Evolutionary conservation across 2,797 vertebrate genomes (phyloP), one percentile per base, ranked within the genome.

Genomic region (Cossypha polioptera): DNA sequence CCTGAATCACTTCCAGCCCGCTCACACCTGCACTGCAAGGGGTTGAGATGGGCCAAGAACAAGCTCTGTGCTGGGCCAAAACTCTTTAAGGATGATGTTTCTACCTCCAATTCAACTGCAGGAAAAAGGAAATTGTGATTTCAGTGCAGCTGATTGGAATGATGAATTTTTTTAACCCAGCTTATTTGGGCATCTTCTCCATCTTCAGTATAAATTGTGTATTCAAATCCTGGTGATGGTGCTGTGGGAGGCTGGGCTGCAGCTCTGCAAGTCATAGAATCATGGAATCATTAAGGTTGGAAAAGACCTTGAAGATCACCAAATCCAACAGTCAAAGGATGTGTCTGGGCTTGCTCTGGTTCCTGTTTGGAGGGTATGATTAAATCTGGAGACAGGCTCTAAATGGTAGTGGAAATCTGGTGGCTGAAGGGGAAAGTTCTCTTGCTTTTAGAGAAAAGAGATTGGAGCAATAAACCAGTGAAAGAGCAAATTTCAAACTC

Each of bases 131-230:
- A 85, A 47, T 11, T 9, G 43, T 45, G 40, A n/a, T 40, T 90
- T 33, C 11, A 16, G 24, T 40, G 35, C 42, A 72, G 26, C 18
- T 38, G 47, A 10, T 7, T 36, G 38, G 16, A 81, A 58, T 19
- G 5, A 45, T 29, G 11, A 6, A 6, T 16, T 57, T 57, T 11
- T 8, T 4, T 6, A 57, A 1, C 29, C 5, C 0, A 11, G 8
- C 1, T 11, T 42, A 3, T 47, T 22, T 2, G 5, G 13, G 31
- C 8, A 18, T 40, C 36, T 26, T 67, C 42, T 21, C 10, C 13
- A 5, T 7, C 21, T 28, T 47, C 8, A 2, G 28, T 9, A 21
- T 9, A 29, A 66, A 35, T 16, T 0, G 0, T 5, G 7, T 2
- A 0, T 38, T 76, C 5, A 13, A 2, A 50, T 29, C 28, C 36